These are phyloP conservation scores for Cebidichthys violaceus DNA, from an alignment of 2,113 vertebrate genomes.

Conservation along the genomic window DNA sequence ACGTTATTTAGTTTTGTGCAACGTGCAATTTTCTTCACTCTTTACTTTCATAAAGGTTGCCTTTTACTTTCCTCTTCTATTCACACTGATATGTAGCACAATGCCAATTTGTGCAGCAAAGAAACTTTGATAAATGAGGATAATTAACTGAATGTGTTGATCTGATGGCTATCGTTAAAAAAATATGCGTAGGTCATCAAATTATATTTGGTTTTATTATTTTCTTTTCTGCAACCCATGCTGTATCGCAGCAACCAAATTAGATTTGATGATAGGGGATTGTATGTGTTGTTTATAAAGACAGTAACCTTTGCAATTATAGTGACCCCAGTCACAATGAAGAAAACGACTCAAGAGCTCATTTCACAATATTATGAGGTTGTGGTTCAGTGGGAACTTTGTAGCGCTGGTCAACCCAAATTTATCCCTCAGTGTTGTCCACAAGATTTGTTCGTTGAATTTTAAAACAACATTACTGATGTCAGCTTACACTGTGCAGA, in stretches of 20 bases:
- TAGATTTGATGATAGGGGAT: conserved; percentile 31
- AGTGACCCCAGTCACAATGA: conserved; percentile 43
- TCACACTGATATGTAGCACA: background rate
- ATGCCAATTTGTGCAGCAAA: conserved; percentile 5
- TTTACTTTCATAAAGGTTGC: background rate
- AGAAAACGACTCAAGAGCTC: conserved; percentile 18
- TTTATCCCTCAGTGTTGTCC: conserved; percentile 13
- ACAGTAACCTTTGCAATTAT: conserved; percentile 63
- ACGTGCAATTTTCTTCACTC: conserved; percentile 16
- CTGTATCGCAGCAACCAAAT: conserved; percentile 27
- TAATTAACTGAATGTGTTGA: conserved; percentile 45
- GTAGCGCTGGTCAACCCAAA: conserved; percentile 25
- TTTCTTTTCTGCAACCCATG: conserved; percentile 37
- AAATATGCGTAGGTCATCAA: conserved; percentile 57
- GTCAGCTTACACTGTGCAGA: conserved; percentile 20
- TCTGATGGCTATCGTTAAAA: conserved; percentile 33
- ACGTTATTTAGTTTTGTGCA: conserved; percentile 14
- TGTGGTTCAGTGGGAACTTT: conserved; percentile 49
- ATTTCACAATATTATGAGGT: conserved; percentile 57
- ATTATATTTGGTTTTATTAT: conserved; percentile 49
- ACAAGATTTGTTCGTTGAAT: conserved; percentile 22
- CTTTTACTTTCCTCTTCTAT: background rate
- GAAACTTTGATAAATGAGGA: conserved; percentile 55
- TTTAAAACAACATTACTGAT: conserved; percentile 34
- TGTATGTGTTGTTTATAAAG: conserved; percentile 46